Evolutionary conservation across 2,888 invertebrate species (phyloP), one percentile per base, ranked within the genome.

Genomic region (Fragum whitleyi): DNA sequence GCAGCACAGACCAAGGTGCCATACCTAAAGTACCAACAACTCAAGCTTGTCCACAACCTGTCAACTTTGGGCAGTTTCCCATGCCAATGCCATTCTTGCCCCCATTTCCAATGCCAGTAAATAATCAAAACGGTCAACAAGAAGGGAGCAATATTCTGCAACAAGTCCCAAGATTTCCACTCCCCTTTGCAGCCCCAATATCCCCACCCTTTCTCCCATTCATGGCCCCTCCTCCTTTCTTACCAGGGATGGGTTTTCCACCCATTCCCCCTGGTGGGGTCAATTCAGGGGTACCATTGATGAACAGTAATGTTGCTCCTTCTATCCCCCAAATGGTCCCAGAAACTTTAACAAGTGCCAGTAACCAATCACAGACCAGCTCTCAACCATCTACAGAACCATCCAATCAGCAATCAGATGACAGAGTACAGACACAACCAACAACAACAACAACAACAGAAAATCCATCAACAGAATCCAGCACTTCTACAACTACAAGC

Each of bases 61-160:
- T 53, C 29, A 77, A 53, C n/a, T 75, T 81, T 69, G 79, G 79
- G 42, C 86, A 84, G 23, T 81, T 81, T 36, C 86, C 85, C 6
- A 83, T 83, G 42, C 74, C 68, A 23, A 75, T 84, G 62, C 85
- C 87, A 61, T 82, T 81, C 59, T n/a, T 75, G 32, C 84, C 81
- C 21, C 86, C 86, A 42, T 85, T 86, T 77, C 82, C 82, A 42
- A 81, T 59, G 14, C 19, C 29, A 29, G 59, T 23, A 2, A 32
- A 59, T 39, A 36, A 57, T 3, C 69, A 68, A 59, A 42, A 29
- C 21, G 39, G 16, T 23, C 72, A 67, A 28, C 51, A 51, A 39
- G 26, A 23, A 47, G 62, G 6, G n/a, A 53, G 21, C 59, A 59
- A 29, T 55, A 51, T 19, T 32, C 51, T 55, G 19, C 26, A 77